These are phyloP conservation scores for Macroglossus sobrinus DNA, from an alignment of 2,113 vertebrate genomes.

Conservation along the genomic window DNA sequence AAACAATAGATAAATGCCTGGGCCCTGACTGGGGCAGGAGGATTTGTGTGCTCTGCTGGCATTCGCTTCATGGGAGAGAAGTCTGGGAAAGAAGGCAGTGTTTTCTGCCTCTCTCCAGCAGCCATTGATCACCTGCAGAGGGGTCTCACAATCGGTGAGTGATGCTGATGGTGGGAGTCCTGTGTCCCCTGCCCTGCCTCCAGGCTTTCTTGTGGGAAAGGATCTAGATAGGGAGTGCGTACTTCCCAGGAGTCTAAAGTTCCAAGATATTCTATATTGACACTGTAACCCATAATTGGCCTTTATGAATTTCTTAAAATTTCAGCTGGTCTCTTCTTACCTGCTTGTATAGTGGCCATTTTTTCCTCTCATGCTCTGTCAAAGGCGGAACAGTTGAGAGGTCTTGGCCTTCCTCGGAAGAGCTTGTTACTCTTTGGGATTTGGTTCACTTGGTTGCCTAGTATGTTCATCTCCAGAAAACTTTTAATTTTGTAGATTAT, in stretches of 20 bases:
- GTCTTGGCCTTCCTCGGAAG: not conserved
- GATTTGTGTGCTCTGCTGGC: not conserved
- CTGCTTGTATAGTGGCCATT: not conserved
- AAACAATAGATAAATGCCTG: not conserved
- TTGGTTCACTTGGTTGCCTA: not conserved
- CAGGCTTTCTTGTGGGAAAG: not conserved
- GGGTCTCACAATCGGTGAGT: fast-evolving
- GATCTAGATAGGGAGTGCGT: no score
- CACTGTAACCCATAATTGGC: not conserved
- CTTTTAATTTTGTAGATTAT: not conserved
- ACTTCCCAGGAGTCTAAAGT: not conserved
- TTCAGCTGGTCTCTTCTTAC: not conserved
- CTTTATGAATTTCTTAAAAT: not conserved
- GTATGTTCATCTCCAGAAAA: not conserved
- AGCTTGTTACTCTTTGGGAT: not conserved
- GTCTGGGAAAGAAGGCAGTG: not conserved
- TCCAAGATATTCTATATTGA: not conserved
- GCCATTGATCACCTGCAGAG: no score
- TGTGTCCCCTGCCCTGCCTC: not conserved
- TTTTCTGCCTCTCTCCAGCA: not conserved
- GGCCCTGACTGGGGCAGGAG: not conserved
- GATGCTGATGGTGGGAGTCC: not conserved
- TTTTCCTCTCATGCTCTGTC: not conserved
- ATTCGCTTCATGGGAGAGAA: not conserved
- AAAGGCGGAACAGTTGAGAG: not conserved